These are phyloP conservation scores for Ooceraea biroi DNA, from an alignment of 1,140 invertebrate genomes.

Conservation along the genomic window DNA sequence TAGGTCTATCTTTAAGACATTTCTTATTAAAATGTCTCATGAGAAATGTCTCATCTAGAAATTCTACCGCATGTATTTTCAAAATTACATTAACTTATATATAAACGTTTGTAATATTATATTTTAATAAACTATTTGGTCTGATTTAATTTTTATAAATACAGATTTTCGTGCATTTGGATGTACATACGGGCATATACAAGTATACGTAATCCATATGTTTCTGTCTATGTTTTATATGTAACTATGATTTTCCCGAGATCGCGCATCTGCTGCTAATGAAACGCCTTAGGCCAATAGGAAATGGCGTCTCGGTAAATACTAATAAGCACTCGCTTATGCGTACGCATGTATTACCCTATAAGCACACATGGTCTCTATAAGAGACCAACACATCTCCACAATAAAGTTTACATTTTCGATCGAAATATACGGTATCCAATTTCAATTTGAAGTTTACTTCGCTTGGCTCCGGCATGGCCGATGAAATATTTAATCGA, in stretches of 20 bases:
- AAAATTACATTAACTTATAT: too few species aligned
- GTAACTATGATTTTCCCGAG: not conserved
- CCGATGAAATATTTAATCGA: slow-evolving; percentile 40
- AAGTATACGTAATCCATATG: not conserved
- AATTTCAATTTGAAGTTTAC: slow-evolving; percentile 49
- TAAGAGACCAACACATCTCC: not conserved
- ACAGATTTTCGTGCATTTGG: not conserved
- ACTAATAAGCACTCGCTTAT: slow-evolving; percentile 67
- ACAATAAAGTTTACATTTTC: slow-evolving; percentile 48
- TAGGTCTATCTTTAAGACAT: not conserved
- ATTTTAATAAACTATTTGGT: not conserved
- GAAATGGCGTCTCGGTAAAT: slow-evolving; percentile 70
- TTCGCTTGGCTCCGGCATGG: too few species aligned
- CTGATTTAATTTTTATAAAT: not conserved
- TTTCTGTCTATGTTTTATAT: not conserved
- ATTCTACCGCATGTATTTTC: too few species aligned
- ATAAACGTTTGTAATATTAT: too few species aligned
- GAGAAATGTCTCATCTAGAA: slow-evolving; percentile 11
- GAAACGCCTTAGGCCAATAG: slow-evolving; percentile 72
- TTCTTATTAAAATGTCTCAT: not conserved
- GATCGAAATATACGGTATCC: slow-evolving; percentile 21
- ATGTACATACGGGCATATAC: not conserved
- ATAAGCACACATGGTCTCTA: not conserved
- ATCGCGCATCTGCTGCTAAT: slow-evolving; percentile 47
- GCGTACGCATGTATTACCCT: slow-evolving; percentile 19